A percentile compares a stretch with the other conserved stretches of the same genome.
These are phyloP conservation scores for Sarcophaga rosellei DNA, from an alignment of 2,888 invertebrate species.

Conservation along the genomic window DNA sequence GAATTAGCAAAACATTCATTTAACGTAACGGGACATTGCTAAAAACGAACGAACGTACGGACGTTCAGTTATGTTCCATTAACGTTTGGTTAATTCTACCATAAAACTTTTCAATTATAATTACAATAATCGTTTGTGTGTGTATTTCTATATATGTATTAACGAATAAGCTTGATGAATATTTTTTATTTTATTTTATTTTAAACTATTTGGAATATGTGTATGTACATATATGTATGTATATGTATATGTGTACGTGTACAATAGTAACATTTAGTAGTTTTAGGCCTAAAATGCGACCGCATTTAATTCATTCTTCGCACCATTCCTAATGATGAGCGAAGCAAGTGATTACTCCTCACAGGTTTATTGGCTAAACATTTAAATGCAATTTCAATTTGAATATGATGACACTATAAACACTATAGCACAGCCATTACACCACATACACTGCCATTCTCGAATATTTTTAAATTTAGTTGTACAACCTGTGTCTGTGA, in stretches of 20 bases:
- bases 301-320: slow-evolving; percentile 61
- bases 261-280: slow-evolving; percentile 38
- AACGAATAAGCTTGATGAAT: too few relatives aligned
- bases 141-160: too few relatives aligned
- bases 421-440: slow-evolving; percentile 29
- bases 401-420: slow-evolving; percentile 40
- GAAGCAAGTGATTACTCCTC: too few relatives aligned
- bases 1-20: too few relatives aligned
- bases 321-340: slow-evolving; percentile 11
- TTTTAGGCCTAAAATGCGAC: slow-evolving; percentile 60
- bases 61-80: too few relatives aligned
- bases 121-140: too few relatives aligned
- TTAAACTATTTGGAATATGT: background rate
- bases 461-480: background rate
- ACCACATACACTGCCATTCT: slow-evolving; percentile 19
- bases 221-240: background rate
- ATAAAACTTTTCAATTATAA: too few relatives aligned
- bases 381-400: slow-evolving; percentile 58
- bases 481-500: background rate
- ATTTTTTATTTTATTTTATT: too few relatives aligned
- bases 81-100: too few relatives aligned
- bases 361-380: slow-evolving; percentile 17
- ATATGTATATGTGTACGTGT: background rate
- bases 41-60: too few relatives aligned
- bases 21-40: too few relatives aligned